A percentile compares a stretch with the other conserved stretches of the same genome.
phyloP scores from a whole-genome alignment of 1,140 invertebrate species.

The Leguminivora glycinivorella region DNA sequence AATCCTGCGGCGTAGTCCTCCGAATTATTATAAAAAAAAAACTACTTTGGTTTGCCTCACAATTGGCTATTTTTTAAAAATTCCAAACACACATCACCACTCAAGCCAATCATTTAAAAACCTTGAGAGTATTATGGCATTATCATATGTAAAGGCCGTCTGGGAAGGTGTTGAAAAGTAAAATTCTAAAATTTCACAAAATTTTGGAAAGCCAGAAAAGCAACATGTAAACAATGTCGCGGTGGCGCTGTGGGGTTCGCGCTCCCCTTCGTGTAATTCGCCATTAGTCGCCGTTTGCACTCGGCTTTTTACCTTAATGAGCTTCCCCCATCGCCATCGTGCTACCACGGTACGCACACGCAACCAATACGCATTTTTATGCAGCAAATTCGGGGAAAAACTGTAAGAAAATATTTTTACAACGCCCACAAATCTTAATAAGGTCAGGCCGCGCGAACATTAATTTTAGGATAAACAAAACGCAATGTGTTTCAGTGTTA shows the following conservation, averaged over 20 bases:
- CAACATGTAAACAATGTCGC: conserved; percentile 16
- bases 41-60: too few relatives aligned
- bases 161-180: too few relatives aligned
- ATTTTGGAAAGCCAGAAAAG: conserved; percentile 12
- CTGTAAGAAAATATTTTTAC: conserved; percentile 36
- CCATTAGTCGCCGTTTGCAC: conserved; percentile 76
- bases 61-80: too few relatives aligned
- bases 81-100: too few relatives aligned
- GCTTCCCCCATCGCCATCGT: conserved; percentile 58
- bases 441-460: conserved; percentile 6
- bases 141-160: too few relatives aligned
- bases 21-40: too few relatives aligned
- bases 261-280: conserved; percentile 76
- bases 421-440: conserved; percentile 16
- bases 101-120: too few relatives aligned
- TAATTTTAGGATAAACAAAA: conserved; percentile 22
- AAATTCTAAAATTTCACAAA: not conserved
- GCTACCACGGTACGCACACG: conserved; percentile 53
- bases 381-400: conserved; percentile 49
- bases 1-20: too few relatives aligned
- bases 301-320: conserved; percentile 79
- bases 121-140: too few relatives aligned
- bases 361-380: conserved; percentile 68
- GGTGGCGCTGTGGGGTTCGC: conserved; percentile 35
- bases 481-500: not conserved